Evolutionary conservation across 2,797 vertebrate species (phyloP), one percentile per base, ranked within the genome.

Genomic region (Neoniphon sammara): DNA sequence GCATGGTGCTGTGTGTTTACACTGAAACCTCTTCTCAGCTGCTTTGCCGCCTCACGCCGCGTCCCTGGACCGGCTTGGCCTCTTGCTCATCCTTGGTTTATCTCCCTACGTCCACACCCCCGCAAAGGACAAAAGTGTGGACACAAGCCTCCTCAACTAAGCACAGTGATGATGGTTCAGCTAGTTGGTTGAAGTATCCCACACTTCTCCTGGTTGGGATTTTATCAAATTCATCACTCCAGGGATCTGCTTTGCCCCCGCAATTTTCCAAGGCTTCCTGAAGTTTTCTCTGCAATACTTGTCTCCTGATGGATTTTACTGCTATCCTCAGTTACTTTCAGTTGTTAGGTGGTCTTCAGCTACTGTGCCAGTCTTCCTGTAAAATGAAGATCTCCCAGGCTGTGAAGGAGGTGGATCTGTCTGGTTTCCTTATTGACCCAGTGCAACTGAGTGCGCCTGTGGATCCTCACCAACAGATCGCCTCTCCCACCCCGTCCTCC

Each of bases 1-100:
- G 57, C 92, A 93, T 93, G 76, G 71, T 66, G 83, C 80, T 67
- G 63, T 60, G 63, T 75, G 87, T 87, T 93, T 75, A 86, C 88
- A 75, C 85, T 66, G 59, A 78, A 77, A 82, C 30, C 70, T 39
- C 55, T 61, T 68, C 56, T 66, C 31, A 18, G 55, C 53, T 64
- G 68, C 62, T 84, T 67, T 55, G 58, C 39, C 12, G 30, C 76
- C 64, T 90, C 78, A 83, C 11, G 54, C 79, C 77, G 82, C 81
- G 72, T 68, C 69, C 55, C 47, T 44, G 27, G 69, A 58, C 55
- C 50, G 39, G 3, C 66, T 67, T 20, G 63, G 73, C 74, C 75
- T 52, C 50, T 31, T 42, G 7, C 61, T 82, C 82, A 85, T 84
- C 66, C 49, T 66, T 4, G 1, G 9, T 64, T 58, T 12, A 14